Percentiles rank a stretch among this genome's conserved stretches.
These are phyloP conservation scores for Nomia melanderi DNA, from an alignment of 1,140 invertebrate genomes.

Conservation along the genomic window DNA sequence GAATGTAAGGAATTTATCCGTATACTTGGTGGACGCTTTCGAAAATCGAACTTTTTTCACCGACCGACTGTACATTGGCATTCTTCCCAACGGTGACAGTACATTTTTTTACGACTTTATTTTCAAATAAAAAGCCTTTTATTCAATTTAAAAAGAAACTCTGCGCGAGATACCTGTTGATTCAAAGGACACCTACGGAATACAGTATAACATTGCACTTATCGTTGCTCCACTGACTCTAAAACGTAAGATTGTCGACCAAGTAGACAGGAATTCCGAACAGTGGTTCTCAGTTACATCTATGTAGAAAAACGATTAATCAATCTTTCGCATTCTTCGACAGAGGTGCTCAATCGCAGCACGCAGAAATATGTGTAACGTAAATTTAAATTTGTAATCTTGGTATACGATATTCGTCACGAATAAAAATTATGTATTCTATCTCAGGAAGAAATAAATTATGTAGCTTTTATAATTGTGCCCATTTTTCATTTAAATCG, in stretches of 20 bases:
- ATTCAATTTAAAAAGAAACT: background rate
- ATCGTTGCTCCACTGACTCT: constrained; percentile 35
- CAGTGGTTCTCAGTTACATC: constrained; percentile 16
- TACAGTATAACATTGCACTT: constrained; percentile 4
- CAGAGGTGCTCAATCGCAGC: constrained; percentile 5
- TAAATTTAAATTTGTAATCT: no score
- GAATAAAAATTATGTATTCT: no score
- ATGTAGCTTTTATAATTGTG: background rate
- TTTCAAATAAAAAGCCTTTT: background rate
- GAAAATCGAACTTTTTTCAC: constrained; percentile 25
- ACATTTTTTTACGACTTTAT: background rate
- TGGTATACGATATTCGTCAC: no score
- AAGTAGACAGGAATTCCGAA: constrained; percentile 27
- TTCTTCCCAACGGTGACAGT: background rate
- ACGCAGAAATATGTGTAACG: background rate
- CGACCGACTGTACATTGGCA: background rate
- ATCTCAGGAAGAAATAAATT: background rate
- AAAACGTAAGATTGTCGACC: constrained; percentile 35
- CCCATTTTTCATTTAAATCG: background rate
- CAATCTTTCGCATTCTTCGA: constrained; percentile 13
- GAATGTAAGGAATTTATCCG: constrained; percentile 56
- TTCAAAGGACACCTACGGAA: background rate
- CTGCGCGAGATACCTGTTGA: constrained; percentile 17
- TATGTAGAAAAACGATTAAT: constrained; percentile 25
- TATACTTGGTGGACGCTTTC: constrained; percentile 32